Evolutionary conservation across 2,797 vertebrate genomes (phyloP).

Genomic region (Ficedula albicollis): DNA sequence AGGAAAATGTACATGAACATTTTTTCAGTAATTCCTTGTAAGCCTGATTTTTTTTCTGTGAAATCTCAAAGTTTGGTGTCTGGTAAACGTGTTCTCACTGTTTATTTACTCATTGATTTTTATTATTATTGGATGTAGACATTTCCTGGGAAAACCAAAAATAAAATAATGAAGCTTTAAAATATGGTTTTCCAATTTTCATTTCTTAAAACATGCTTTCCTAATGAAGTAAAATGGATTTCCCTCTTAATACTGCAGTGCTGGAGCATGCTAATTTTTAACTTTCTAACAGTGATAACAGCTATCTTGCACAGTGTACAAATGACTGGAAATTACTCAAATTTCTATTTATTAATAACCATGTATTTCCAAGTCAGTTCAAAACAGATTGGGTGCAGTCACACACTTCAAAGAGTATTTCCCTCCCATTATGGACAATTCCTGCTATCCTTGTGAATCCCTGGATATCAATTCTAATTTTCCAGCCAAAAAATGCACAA

Average conservation of each 20-base stretch:
- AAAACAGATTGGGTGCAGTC: not conserved
- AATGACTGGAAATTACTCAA: not conserved
- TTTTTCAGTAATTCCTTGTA: not conserved
- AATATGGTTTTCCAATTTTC: not conserved
- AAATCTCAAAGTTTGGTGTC: not conserved
- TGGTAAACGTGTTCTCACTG: not conserved
- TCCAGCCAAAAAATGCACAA: not conserved
- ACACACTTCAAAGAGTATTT: not conserved
- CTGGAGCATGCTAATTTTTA: not conserved
- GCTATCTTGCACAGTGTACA: accelerated
- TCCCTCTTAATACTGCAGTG: not conserved
- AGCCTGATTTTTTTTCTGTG: not conserved
- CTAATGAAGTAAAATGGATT: not conserved
- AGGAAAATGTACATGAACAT: not conserved
- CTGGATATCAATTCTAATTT: not conserved
- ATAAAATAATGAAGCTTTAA: not conserved
- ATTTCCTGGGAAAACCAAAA: not conserved
- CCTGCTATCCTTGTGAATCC: not conserved
- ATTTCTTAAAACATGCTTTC: not conserved
- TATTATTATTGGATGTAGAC: not conserved
- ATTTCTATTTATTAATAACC: not conserved
- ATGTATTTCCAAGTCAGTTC: not conserved
- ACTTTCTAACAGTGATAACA: accelerated
- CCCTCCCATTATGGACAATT: not conserved
- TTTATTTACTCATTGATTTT: not conserved